Percentiles rank a stretch among this genome's conserved stretches.
phyloP scores from a whole-genome alignment of 2,113 vertebrate species.

The Thymallus thymallus region DNA sequence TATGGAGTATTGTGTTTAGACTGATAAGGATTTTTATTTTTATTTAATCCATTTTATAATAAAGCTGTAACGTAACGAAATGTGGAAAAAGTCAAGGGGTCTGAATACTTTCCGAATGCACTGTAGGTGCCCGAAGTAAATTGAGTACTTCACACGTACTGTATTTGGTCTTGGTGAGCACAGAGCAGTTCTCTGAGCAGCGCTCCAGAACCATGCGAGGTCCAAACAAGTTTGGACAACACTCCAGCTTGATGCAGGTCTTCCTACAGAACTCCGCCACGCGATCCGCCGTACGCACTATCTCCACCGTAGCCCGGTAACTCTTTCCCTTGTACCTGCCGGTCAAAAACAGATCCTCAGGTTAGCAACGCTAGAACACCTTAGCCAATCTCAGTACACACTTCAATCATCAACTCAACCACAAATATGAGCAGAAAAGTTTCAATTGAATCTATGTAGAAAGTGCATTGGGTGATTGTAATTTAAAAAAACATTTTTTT shows the following conservation, averaged over 20 bases:
- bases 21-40: too few relatives aligned
- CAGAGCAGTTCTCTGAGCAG: conserved; percentile 96
- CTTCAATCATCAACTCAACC: too few relatives aligned
- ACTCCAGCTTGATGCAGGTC: conserved; percentile 94
- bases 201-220: conserved; percentile 93
- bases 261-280: conserved; percentile 96
- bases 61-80: too few relatives aligned
- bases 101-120: too few relatives aligned
- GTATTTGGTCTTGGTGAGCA: conserved; percentile 98
- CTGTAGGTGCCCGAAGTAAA: too few relatives aligned
- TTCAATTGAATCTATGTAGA: too few relatives aligned
- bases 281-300: conserved; percentile 90
- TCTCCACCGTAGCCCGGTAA: conserved; percentile 93
- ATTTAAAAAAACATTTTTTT: too few relatives aligned
- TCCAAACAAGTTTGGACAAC: conserved; percentile 95
- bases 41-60: too few relatives aligned
- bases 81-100: too few relatives aligned
- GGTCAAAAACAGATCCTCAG: background rate
- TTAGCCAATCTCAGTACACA: too few relatives aligned
- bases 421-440: too few relatives aligned
- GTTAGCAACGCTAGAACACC: background rate
- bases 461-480: background rate
- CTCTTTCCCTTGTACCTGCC: conserved; percentile 96
- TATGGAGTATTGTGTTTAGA: too few relatives aligned
- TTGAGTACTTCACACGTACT: conserved; percentile 77